Conservation (phyloP, 2,797 vertebrate species). For the Liasis olivaceus region DNA sequence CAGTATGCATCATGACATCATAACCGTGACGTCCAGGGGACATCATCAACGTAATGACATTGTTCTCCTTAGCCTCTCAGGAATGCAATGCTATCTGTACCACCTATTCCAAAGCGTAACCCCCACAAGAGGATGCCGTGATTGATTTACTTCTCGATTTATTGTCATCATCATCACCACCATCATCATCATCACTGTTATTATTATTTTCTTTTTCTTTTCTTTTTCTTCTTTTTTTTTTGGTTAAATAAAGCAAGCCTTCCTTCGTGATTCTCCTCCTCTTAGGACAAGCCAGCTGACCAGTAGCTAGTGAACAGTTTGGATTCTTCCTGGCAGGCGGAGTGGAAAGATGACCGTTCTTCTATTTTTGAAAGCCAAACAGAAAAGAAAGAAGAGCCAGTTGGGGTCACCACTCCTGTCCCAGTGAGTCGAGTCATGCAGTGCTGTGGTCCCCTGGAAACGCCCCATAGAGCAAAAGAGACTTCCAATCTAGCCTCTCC, state of each 20-base stretch:
- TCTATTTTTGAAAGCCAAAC: conserved; percentile 72
- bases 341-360: conserved; percentile 66
- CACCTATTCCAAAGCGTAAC: conserved; percentile 18
- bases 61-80: conserved; percentile 49
- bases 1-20: conserved; percentile 60
- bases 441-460: conserved; percentile 72
- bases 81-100: background rate
- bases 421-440: conserved; percentile 71
- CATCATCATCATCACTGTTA: background rate
- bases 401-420: conserved; percentile 66
- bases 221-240: conserved; percentile 35
- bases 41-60: background rate
- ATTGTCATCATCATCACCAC: background rate
- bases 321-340: conserved; percentile 31
- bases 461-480: conserved; percentile 62
- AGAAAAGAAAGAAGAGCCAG: conserved; percentile 38
- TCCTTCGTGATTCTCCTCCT: conserved; percentile 52
- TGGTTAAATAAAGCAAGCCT: conserved; percentile 46
- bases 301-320: conserved; percentile 53
- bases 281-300: conserved; percentile 48
- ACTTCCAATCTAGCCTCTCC: conserved; percentile 69
- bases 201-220: background rate
- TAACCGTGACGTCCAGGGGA: background rate
- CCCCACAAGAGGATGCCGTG: conserved; percentile 29
- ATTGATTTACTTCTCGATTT: conserved; percentile 38